Percentiles rank a stretch among this genome's conserved stretches.
Evolutionary conservation across 2,113 vertebrate species (phyloP).

Genomic region (Setophaga petechia): DNA sequence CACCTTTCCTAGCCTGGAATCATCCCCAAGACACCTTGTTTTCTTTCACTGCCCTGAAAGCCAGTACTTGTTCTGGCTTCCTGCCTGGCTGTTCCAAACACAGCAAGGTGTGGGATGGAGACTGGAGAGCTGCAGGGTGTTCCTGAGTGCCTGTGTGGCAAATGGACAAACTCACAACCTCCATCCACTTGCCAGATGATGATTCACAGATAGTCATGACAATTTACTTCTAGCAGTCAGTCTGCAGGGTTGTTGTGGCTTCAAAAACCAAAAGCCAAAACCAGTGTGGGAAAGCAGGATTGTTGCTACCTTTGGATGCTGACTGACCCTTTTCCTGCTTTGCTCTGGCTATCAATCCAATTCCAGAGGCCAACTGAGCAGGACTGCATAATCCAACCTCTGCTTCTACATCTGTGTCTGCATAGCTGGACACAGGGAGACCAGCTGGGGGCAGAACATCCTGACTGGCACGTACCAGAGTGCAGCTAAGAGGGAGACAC

Average conservation of each 20-base stretch:
- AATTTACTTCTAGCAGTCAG: not conserved
- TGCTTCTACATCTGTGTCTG: not conserved
- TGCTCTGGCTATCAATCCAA: not conserved
- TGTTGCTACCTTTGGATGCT: not conserved
- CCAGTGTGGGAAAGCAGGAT: not conserved
- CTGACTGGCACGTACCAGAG: not conserved
- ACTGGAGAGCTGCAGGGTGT: not conserved
- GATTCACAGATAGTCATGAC: not conserved
- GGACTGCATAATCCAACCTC: not conserved
- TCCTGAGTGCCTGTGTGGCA: not conserved
- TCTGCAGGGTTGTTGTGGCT: not conserved
- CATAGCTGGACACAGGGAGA: not conserved
- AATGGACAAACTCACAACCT: not conserved
- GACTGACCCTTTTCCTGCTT: not conserved
- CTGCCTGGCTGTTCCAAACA: not conserved
- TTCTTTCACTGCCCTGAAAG: not conserved
- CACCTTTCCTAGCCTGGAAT: not conserved
- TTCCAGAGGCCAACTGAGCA: not conserved
- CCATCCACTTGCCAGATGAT: not conserved
- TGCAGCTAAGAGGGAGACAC: not conserved
- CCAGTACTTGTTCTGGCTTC: not conserved
- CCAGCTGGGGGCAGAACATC: not conserved
- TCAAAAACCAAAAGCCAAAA: not conserved
- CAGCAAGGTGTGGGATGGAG: not conserved
- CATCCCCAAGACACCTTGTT: fast-evolving